Evolutionary conservation across 1,140 invertebrate species (phyloP), one percentile per base, ranked within the genome.

Genomic region (Macrosteles quadrilineatus): DNA sequence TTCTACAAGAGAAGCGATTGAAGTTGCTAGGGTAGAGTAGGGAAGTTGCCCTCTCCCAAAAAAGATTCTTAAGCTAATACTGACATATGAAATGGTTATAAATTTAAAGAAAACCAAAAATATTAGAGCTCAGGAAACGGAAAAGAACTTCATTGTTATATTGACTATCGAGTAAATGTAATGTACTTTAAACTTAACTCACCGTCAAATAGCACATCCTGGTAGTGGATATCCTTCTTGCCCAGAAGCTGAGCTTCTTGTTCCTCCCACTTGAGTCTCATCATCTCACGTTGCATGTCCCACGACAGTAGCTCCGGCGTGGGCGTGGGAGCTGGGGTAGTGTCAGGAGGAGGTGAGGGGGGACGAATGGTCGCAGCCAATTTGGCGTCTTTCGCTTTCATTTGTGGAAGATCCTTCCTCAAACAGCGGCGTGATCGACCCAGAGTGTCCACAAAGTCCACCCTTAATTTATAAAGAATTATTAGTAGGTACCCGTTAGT

Each of bases 171-270:
- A n/a, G n/a, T n/a, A n/a, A n/a, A n/a, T n/a, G n/a, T n/a, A n/a
- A n/a, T n/a, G n/a, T n/a, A n/a, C n/a, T n/a, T n/a, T n/a, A n/a
- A n/a, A n/a, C n/a, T n/a, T n/a, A n/a, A 36, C 32, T 36, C 32
- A 91, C 90, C 94, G 80, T 95, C 90, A 79, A 92, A 95, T 14
- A 93, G 83, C 43, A 97, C 83, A 82, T 96, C 93, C 80, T 95
- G 89, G 77, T 97, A 97, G 81, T 96, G 93, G 65, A 96, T 87
- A 76, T 93, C 86, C 72, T 50, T 85, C 81, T 84, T 92, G 79
- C 75, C 81, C 12, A 71, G 77, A 17, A 85, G 78, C 77, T 81
- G 83, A 31, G 79, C 78, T 66, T 86, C 86, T 76, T 91, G 87
- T 62, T 87, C 81, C 73, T 91, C 88, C 90, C 90, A 90, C 76